phyloP scores from a whole-genome alignment of 64 coral and sea anemone genomes.

The Stichodactyla mertensii region DNA sequence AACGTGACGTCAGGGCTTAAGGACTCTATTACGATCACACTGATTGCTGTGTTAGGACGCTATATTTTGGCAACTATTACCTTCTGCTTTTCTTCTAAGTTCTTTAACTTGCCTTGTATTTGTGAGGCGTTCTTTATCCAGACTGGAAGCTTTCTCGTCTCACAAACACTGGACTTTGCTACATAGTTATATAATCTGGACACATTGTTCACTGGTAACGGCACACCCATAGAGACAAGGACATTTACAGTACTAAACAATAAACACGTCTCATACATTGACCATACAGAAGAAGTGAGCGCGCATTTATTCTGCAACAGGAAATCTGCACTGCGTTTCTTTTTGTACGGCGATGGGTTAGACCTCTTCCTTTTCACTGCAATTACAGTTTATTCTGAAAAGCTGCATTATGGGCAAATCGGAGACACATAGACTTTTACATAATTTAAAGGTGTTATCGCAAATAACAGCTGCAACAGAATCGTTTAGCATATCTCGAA shows the following conservation, averaged over 20 bases:
- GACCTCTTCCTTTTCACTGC: background rate
- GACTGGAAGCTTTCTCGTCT: too few species aligned
- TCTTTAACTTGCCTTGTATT: too few species aligned
- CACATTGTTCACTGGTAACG: background rate
- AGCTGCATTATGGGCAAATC: too few species aligned
- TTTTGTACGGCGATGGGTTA: background rate
- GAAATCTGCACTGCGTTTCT: background rate
- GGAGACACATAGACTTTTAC: too few species aligned
- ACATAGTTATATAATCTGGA: background rate
- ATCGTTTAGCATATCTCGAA: background rate
- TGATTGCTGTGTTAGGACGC: too few species aligned
- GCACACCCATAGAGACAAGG: background rate
- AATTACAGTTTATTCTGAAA: too few species aligned
- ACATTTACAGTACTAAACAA: conserved; percentile 22
- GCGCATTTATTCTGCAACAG: background rate
- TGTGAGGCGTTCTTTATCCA: too few species aligned
- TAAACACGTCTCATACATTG: background rate
- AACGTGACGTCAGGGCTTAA: background rate
- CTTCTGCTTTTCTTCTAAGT: too few species aligned
- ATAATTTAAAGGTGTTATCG: too few species aligned
- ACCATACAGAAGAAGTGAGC: conserved; percentile 30
- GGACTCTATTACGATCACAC: too few species aligned
- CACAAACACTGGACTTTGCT: background rate
- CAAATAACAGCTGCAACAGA: background rate
- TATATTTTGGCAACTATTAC: too few species aligned